Base-by-base conservation (phyloP, 2,888 invertebrate species). In the Harpagoxenus sublaevis region DNA sequence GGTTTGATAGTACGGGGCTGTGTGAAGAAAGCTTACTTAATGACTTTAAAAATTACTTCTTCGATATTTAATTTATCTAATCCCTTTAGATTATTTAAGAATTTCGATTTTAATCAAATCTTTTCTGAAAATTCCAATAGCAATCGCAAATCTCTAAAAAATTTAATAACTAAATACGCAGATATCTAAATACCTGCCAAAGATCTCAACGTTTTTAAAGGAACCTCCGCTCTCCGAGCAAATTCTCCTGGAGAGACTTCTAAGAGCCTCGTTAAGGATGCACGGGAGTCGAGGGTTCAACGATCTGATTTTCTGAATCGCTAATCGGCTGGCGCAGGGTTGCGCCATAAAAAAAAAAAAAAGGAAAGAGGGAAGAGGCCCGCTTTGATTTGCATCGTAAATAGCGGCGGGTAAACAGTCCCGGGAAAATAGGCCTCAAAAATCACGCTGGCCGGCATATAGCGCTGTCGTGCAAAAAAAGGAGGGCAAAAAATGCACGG, bases 341-440 rank as follows among this genome's bases (percentile, higher is more conserved):
- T 31, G 74, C 45, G 48, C 79, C 48, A 60, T 48, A 60, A 70
- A 81, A 79, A 55, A 66, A 45, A 3, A 5, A 0, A 35, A 5
- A 18, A 18, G 2, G 57, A 1, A 2, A 48, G 45, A 23, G 23
- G 57, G 12, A 31, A n/a, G 73, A 39, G 48, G 35, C 18, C 74
- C 74, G 74, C 79, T 73, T 81, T 73, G 79, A 81, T 81, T 81
- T 81, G 60, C 79, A 81, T 81, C 74, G 60, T 81, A 73, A 81
- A 81, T 81, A 73, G 73, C 23, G 73, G 57, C 35, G 18, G 28
- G 12, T 68, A 53, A 39, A 45, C 18, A 73, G n/a, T 79, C 42
- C 57, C 74, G 57, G 18, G 48, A 15, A 60, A 39, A 78, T 60
- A 48, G 73, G 48, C 79, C 74, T 81, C 74, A 81, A 81, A 81